Base-by-base conservation (phyloP, 2,797 vertebrate species). In the Coregonus ussuriensis region DNA sequence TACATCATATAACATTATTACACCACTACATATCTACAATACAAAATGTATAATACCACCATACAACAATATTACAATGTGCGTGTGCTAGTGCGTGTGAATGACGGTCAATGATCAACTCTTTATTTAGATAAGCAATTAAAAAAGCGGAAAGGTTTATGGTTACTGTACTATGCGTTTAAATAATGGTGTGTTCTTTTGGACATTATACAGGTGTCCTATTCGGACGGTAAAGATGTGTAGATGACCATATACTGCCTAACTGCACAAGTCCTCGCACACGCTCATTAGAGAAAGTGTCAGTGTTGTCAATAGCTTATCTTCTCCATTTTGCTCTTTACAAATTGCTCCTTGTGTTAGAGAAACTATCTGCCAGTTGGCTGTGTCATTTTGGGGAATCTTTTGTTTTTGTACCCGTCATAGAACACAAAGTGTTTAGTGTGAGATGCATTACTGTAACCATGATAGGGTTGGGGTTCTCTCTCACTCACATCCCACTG, bases 371-470 rank as follows among this genome's bases (percentile, higher is more conserved):
- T 54, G 6, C 14, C 52, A 9, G 52, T 7, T 56, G 52, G 16
- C 25, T 72, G 71, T 53, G 71, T 59, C 71, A 56, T 72, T 56
- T 54, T 72, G 71, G 71, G 71, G 52, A 72, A 54, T 33, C 71
- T 25, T 72, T 72, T 56, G 71, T 56, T 72, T 53, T 31, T n/a
- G 29, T 31, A 33, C 4, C 9, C 9, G 4, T 63, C 21, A 59
- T 72, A 35, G 29, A 72, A 54, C 47, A 56, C 16, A 15, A 31
- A 54, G 16, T 21, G 21, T 13, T 51, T 71, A 6, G 29, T 53
- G 52, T 72, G 41, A 56, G 33, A 9, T 4, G 9, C 4, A 59
- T 54, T 16, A 72, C 33, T 21, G n/a, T 51, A 53, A 72, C 15
- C n/a, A 25, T 21, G 16, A 21, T n/a, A 21, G 31, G 71, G 6